Percentiles rank a stretch among this genome's conserved stretches.
phyloP scores from a whole-genome alignment of 2,113 vertebrate species.

The Forbesichthys papilliferus region DNA sequence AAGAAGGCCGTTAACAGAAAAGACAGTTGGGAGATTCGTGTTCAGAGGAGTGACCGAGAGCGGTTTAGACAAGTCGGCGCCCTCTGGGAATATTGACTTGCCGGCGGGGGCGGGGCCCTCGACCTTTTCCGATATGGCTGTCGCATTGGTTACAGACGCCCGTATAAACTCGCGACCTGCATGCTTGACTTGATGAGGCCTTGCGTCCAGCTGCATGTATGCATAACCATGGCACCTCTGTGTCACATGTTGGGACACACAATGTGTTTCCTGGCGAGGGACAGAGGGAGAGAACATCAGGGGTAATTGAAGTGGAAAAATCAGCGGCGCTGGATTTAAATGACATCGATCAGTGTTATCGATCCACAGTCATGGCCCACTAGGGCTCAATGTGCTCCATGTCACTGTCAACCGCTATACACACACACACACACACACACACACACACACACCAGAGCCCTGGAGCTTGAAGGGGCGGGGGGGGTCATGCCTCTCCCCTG shows the following conservation, averaged over 20 bases:
- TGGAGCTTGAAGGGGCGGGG: conserved; percentile 31
- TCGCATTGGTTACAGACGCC: conserved; percentile 32
- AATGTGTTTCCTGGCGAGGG: background rate
- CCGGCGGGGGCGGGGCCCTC: conserved; percentile 44
- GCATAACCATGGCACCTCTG: background rate
- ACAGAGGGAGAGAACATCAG: conserved; percentile 5
- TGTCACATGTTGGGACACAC: background rate
- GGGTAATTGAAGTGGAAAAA: background rate
- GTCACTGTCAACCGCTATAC: conserved; percentile 54
- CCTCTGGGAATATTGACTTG: conserved; percentile 52
- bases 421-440: too few species aligned
- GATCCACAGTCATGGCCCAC: conserved; percentile 46
- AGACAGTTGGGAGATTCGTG: conserved; percentile 23
- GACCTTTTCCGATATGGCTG: conserved; percentile 58
- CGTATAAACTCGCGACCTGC: conserved; percentile 34
- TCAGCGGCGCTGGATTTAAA: conserved; percentile 49
- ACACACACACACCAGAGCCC: background rate
- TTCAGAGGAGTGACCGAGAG: conserved; percentile 35
- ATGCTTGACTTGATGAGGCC: conserved; percentile 40
- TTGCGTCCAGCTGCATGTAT: background rate
- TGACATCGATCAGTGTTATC: conserved; percentile 57
- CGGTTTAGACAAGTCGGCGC: conserved; percentile 45
- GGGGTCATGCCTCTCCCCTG: conserved; percentile 28
- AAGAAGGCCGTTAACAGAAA: conserved; percentile 18
- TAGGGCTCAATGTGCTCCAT: conserved; percentile 22